A percentile compares a stretch with the other conserved stretches of the same genome.
phyloP scores from a whole-genome alignment of 2,888 invertebrate species.

The Rotaria magnacalcarata region DNA sequence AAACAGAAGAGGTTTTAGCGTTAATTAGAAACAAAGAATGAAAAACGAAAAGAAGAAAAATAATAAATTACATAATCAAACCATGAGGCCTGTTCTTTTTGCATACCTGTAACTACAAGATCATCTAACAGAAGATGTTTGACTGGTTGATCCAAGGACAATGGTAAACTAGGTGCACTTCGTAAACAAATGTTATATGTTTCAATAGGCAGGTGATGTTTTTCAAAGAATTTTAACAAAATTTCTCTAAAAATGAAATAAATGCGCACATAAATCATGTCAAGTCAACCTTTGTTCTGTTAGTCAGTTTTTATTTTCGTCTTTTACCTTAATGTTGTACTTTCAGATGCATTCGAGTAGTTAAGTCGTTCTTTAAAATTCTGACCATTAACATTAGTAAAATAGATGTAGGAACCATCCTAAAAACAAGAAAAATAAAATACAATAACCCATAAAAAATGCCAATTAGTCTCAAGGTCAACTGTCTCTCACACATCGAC shows the following conservation, averaged over 20 bases:
- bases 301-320: neutral
- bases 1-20: constrained; percentile 9
- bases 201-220: neutral
- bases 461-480: constrained; percentile 15
- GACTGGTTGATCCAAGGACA: constrained; percentile 18
- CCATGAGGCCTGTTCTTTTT: neutral
- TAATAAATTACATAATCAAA: neutral
- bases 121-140: constrained; percentile 1
- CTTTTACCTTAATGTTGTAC: neutral
- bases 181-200: constrained; percentile 10
- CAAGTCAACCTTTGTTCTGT: neutral
- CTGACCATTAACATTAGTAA: constrained; percentile 7
- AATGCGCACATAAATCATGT: no score
- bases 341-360: neutral
- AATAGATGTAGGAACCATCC: constrained; percentile 8
- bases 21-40: neutral
- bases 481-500: neutral
- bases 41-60: neutral
- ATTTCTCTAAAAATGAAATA: neutral
- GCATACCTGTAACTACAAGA: neutral
- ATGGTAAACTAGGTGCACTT: constrained; percentile 5
- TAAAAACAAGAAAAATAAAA: neutral
- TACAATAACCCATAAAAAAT: neutral
- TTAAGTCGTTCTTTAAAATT: neutral
- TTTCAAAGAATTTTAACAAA: constrained; percentile 18